Evolutionary conservation across 2,113 vertebrate species (phyloP), one percentile per base, ranked within the genome.

Genomic region (Rostratula benghalensis): DNA sequence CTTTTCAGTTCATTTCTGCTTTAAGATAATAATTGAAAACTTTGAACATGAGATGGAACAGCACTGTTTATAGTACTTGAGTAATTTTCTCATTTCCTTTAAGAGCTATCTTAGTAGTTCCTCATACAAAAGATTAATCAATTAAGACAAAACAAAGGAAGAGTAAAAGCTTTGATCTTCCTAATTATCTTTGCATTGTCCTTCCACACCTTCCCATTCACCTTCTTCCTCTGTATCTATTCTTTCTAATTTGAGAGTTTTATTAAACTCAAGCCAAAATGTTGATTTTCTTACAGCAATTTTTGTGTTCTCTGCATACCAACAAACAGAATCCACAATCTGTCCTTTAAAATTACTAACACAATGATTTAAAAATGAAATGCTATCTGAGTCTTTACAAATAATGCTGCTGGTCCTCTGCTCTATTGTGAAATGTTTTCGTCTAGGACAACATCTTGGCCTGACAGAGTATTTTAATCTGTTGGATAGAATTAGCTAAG

Each of bases 391-490:
- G 19, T 64, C 60, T 79, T 83, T 50, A 64, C 43, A 79, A 90
- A 89, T 33, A 95, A 37, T 11, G 41, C 37, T 84, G 73, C 61
- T 82, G 69, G 61, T 57, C 53, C 31, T 73, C 22, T 61, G 60
- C 31, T 92, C 39, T 65, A 16, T 27, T 79, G 57, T 69, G 69
- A 92, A 71, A 35, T 0, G 0, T 84, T 71, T 92, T 69, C 90
- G 87, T 65, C 45, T 90, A 33, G 16, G 46, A 83, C 41, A 73
- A 5, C 37, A 79, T 75, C 60, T 53, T 87, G 59, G 59, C 31
- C n/a, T 73, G 89, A 84, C 46, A 64, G 76, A 81, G 39, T 57
- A 76, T 91, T 92, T 94, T 82, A 84, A 95, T 92, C 77, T 94
- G 65, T 54, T 50, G 69, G 73, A 46, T 11, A 59, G 91, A 96